phyloP scores from a whole-genome alignment of 2,888 invertebrate species.

The Coecobrya sp. region DNA sequence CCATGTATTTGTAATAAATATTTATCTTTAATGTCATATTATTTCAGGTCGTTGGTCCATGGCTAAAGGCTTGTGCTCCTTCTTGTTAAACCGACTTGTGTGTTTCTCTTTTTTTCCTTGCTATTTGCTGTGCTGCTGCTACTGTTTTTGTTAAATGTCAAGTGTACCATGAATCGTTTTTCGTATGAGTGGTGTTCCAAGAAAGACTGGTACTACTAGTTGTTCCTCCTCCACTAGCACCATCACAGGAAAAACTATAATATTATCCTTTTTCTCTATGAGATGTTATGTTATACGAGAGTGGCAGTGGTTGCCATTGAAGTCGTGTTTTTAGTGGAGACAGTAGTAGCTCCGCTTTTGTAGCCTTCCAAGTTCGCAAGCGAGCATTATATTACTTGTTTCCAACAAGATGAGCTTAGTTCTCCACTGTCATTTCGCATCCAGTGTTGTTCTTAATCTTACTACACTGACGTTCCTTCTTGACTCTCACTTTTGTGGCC shows the following conservation, averaged over 20 bases:
- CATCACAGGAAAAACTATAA: background rate
- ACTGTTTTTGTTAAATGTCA: constrained; percentile 68
- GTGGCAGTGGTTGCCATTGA: background rate
- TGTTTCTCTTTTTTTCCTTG: constrained; percentile 18
- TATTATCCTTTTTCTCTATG: background rate
- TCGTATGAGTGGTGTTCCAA: constrained; percentile 59
- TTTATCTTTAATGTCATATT: constrained; percentile 62
- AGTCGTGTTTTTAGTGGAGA: background rate
- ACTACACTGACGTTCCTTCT: constrained; percentile 40
- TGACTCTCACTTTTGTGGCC: constrained; percentile 69
- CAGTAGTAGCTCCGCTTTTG: background rate
- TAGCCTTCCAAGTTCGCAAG: background rate
- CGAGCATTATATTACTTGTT: constrained; percentile 15
- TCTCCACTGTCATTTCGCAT: constrained; percentile 48
- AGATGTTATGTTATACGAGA: background rate
- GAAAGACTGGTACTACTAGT: background rate
- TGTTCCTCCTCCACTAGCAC: background rate
- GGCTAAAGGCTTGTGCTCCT: constrained; percentile 69
- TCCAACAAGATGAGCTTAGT: constrained; percentile 43
- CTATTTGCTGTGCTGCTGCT: constrained; percentile 17
- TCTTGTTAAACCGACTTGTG: constrained; percentile 34
- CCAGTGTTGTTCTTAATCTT: constrained; percentile 67
- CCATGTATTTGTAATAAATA: constrained; percentile 10
- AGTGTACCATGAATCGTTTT: constrained; percentile 76
- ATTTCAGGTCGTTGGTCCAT: constrained; percentile 77